These are phyloP conservation scores for Tachina grossa DNA, from an alignment of 2,888 invertebrate species.

Conservation along the genomic window DNA sequence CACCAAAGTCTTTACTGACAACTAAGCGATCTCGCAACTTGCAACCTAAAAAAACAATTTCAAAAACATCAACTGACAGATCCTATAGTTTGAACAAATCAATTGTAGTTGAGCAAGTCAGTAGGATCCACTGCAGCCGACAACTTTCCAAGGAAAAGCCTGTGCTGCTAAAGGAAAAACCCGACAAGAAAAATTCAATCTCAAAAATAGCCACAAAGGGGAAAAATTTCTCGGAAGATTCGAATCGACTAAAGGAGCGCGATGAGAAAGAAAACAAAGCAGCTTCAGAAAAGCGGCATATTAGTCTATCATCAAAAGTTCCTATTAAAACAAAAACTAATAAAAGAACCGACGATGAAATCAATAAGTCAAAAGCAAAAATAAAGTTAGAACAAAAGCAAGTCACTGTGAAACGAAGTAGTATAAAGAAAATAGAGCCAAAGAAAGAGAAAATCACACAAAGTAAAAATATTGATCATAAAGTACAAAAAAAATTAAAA, in stretches of 20 bases:
- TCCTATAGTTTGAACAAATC: conserved; percentile 70
- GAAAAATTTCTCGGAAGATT: conserved; percentile 4
- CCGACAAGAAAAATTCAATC: conserved; percentile 23
- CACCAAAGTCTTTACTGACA: neutral
- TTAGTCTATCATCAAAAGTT: conserved; percentile 73
- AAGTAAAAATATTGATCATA: conserved; percentile 70
- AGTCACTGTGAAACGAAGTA: conserved; percentile 67
- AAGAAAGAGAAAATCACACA: conserved; percentile 19
- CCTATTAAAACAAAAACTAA: conserved; percentile 73
- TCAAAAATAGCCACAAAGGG: conserved; percentile 60
- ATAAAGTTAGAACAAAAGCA: conserved; percentile 76
- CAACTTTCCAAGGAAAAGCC: conserved; percentile 75
- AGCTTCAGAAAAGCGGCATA: conserved; percentile 4
- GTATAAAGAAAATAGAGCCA: conserved; percentile 25
- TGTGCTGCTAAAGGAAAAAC: neutral
- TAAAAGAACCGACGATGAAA: conserved; percentile 70
- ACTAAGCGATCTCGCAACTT: neutral
- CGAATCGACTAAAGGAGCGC: conserved; percentile 16
- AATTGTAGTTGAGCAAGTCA: neutral
- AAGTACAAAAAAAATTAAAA: conserved; percentile 78
- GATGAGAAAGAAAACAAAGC: neutral
- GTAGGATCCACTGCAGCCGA: conserved; percentile 48
- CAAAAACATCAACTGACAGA: conserved; percentile 68
- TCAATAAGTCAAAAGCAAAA: conserved; percentile 71
- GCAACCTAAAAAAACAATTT: neutral